Evolutionary conservation across 2,113 vertebrate species (phyloP).

Genomic region (Apaloderma vittatum): DNA sequence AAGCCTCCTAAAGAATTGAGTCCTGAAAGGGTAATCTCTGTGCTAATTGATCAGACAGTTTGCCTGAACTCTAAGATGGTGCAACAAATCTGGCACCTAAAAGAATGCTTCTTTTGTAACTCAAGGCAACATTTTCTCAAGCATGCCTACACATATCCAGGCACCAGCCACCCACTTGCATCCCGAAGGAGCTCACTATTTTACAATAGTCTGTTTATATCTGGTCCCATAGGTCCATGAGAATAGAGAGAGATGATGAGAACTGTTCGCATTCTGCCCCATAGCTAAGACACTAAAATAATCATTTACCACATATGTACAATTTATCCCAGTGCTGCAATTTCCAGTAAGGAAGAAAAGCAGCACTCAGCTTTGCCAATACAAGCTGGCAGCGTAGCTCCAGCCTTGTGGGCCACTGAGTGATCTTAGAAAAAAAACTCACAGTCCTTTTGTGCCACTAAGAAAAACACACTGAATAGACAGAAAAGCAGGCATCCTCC

Average conservation of each 20-base stretch:
- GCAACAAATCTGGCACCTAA: background rate
- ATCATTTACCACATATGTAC: background rate
- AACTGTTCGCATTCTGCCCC: background rate
- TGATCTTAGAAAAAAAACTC: background rate
- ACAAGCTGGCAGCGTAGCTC: background rate
- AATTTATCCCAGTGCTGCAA: background rate
- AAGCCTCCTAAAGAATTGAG: background rate
- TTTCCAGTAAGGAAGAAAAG: background rate
- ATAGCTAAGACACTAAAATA: background rate
- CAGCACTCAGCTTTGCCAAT: background rate
- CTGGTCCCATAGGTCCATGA: background rate
- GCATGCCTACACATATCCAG: background rate
- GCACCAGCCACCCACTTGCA: background rate
- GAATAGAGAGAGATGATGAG: background rate
- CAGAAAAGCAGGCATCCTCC: background rate
- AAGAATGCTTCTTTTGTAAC: constrained; percentile 42
- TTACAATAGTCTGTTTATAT: background rate
- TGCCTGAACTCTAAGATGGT: background rate
- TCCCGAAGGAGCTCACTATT: background rate
- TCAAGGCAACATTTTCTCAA: constrained; percentile 38
- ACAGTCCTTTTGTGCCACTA: background rate
- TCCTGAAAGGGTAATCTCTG: background rate
- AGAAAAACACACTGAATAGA: background rate
- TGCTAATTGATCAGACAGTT: background rate
- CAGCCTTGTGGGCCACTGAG: background rate